These are phyloP conservation scores for Myopa testacea DNA, from an alignment of 2,888 invertebrate species.

Conservation along the genomic window DNA sequence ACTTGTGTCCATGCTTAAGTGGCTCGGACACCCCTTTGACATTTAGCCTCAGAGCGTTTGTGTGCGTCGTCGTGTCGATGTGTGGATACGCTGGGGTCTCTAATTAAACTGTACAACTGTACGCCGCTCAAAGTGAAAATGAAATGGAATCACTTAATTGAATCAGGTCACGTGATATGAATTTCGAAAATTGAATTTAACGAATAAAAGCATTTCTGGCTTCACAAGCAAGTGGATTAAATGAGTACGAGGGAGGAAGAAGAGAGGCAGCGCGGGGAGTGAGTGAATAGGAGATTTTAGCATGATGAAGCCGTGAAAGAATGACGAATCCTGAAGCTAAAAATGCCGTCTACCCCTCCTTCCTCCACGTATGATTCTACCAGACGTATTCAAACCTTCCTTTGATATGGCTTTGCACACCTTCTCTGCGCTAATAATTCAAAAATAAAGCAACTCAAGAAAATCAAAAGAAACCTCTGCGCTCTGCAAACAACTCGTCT, in stretches of 20 bases:
- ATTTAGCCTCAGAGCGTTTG: constrained; percentile 40
- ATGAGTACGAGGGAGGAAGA: background rate
- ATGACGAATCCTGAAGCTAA: background rate
- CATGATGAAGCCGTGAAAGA: background rate
- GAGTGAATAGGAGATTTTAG: background rate
- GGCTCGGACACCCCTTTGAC: constrained; percentile 65
- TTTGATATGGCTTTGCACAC: constrained; percentile 34
- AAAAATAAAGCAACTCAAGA: background rate
- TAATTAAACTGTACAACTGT: constrained; percentile 56
- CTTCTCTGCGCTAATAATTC: constrained; percentile 3
- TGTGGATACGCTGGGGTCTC: constrained; percentile 43
- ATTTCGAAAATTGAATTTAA: constrained; percentile 53
- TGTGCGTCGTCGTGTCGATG: constrained; percentile 23
- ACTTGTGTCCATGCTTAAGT: constrained; percentile 59
- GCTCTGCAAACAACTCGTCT: background rate
- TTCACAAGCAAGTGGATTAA: constrained; percentile 23
- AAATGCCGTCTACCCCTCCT: background rate
- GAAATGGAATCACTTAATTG: constrained; percentile 61
- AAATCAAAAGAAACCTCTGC: constrained; percentile 27
- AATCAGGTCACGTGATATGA: constrained; percentile 66
- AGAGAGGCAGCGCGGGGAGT: background rate
- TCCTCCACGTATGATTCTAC: background rate
- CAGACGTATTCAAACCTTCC: constrained; percentile 5
- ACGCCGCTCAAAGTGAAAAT: constrained; percentile 38
- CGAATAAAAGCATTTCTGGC: constrained; percentile 44